Evolutionary conservation across 2,797 vertebrate genomes (phyloP).

Genomic region (Sebastolobus altivelis): DNA sequence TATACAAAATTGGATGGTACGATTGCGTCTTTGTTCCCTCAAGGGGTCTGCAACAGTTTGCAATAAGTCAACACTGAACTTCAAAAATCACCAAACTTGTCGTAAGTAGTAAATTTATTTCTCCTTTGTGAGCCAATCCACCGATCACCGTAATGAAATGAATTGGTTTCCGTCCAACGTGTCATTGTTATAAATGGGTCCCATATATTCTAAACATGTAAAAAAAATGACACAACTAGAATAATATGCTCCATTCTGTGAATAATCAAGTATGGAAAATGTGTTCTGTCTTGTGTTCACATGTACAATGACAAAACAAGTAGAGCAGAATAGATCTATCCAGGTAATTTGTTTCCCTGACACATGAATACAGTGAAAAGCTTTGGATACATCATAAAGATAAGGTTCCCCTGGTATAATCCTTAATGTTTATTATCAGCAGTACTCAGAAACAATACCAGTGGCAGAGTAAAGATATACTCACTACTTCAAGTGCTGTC

Average conservation of each 20-base stretch:
- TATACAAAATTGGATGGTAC: too few relatives aligned
- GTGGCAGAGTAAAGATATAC: background rate
- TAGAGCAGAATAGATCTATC: background rate
- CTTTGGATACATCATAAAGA: background rate
- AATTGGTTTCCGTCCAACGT: background rate
- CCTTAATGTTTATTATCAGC: background rate
- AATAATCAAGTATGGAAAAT: background rate
- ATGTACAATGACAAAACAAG: background rate
- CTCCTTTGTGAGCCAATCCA: background rate
- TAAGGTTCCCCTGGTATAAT: background rate
- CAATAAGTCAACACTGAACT: too few relatives aligned
- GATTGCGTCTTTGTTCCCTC: too few relatives aligned
- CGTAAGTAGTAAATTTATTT: background rate
- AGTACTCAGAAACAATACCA: background rate
- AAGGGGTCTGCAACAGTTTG: too few relatives aligned
- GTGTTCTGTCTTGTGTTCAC: background rate
- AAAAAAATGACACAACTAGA: background rate
- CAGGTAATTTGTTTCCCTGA: background rate
- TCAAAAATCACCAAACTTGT: background rate
- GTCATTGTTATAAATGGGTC: background rate
- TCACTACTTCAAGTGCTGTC: background rate
- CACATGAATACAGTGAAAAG: background rate
- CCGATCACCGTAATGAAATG: background rate
- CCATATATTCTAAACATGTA: background rate
- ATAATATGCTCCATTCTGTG: background rate